Base-by-base conservation (phyloP, 2,888 invertebrate genomes). In the Napeogenes inachia region DNA sequence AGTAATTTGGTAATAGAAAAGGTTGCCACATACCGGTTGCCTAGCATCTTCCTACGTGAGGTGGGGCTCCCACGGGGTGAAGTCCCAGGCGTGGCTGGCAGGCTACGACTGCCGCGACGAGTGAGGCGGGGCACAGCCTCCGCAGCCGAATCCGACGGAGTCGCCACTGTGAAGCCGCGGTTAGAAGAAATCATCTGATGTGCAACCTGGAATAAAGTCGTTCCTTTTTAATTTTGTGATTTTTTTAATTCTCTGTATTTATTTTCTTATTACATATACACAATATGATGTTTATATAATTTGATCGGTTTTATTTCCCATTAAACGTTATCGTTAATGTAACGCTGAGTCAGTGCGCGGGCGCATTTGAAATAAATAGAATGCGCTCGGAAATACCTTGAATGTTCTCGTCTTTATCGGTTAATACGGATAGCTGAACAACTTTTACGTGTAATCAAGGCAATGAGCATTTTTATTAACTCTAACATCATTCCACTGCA, bases 61-160 rank as follows among this genome's bases (percentile, higher is more conserved):
- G 85, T 89, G 0, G 94, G 94, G 55, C 93, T 93, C 33, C 84
- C 79, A 13, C 81, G 84, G 0, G 94, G 94, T 13, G 95, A 93
- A 61, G 92, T 85, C 3, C 93, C 79, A 0, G 95, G 95, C 1
- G 94, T 93, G 0, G 92, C 92, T 0, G 95, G 95, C 65, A 95
- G 82, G 30, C 95, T 95, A 82, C 91, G 93, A 78, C 95, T 95
- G 66, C 93, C 94, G 65, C 94, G 91, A 2, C 94, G 86, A 61
- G 84, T 75, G 66, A 72, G 81, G 70, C 80, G 84, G 8, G 75
- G 71, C n/a, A 75, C 64, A 46, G 78, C 73, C 12, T 80, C 75
- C 30, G 78, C 73, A 0, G 73, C 73, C 67, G 81, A 79, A 1
- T 84, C 85, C 5, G 73, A 70, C 0, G 87, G 86, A 2, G 89